Evolutionary conservation across 2,888 invertebrate genomes (phyloP), one percentile per base, ranked within the genome.

Genomic region (Osmoderma eremita): DNA sequence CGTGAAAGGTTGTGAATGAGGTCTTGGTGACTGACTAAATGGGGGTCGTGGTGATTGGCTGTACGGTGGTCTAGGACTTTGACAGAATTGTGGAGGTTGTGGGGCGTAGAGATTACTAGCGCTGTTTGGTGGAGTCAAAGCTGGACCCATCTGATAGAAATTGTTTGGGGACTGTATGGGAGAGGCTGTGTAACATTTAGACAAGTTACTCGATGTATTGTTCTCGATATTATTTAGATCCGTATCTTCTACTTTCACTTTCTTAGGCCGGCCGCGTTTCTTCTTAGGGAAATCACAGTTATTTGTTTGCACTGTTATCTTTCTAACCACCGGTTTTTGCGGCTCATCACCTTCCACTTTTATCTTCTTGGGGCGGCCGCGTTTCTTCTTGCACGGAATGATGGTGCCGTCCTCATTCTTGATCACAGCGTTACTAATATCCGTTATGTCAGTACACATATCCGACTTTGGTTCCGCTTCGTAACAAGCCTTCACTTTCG

Each of bases 321-420:
- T 84, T 69, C 86, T 82, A 1, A 87, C 84, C 38, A 85, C 79
- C 41, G 84, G 80, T 49, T 86, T 85, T 3, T 18, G 39, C 13
- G 84, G 84, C 49, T 88, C 86, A 69, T 88, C 88, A 24, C 87
- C 90, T 78, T 88, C 91, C 78, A 87, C 87, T 78, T 90, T 91
- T 22, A 91, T 88, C 82, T 94, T 94, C 84, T 94, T 94, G 69
- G 94, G 94, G n/a, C 94, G 84, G 0, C 94, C 94, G n/a, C 94
- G 86, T 81, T 94, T 94, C 85, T 94, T 94, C 84, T 94, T 94
- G 51, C 91, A 89, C 0, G 92, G 90, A 70, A 90, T 84, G 77
- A 87, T 86, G 58, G 87, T 87, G 74, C 87, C 88, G 81, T 88
- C 88, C 77, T 88, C 88, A 63, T 87, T 84, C 81, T 84, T 84